These are phyloP conservation scores for Eulithis prunata DNA, from an alignment of 2,888 invertebrate species.

Conservation along the genomic window DNA sequence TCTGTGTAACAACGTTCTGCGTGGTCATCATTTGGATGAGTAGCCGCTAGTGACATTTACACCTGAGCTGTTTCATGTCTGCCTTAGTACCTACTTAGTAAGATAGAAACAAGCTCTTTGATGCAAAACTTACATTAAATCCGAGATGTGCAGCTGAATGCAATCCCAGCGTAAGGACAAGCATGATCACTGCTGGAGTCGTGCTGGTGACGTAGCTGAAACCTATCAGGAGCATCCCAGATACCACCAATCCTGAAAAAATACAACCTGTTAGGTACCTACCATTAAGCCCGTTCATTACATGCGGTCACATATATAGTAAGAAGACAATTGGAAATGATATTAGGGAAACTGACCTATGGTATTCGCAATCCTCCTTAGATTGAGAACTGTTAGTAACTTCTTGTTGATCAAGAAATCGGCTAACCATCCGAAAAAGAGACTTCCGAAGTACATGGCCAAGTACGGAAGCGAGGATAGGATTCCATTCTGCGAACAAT, in stretches of 20 bases:
- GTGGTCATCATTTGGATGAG: too few relatives aligned
- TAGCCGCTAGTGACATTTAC: too few relatives aligned
- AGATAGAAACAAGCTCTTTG: too few relatives aligned
- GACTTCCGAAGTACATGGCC: slow-evolving; percentile 74
- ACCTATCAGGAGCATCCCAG: slow-evolving; percentile 72
- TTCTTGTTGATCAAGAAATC: slow-evolving; percentile 58
- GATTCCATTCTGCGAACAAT: slow-evolving; percentile 70
- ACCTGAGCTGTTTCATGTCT: too few relatives aligned
- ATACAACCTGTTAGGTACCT: too few relatives aligned
- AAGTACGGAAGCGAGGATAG: slow-evolving; percentile 81
- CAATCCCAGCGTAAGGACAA: slow-evolving; percentile 83
- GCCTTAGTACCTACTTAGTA: too few relatives aligned
- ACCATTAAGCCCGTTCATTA: too few relatives aligned
- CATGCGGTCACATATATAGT: too few relatives aligned
- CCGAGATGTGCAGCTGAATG: slow-evolving; percentile 87
- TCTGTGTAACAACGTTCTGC: too few relatives aligned
- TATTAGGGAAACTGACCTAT: slow-evolving; percentile 61
- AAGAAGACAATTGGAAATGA: too few relatives aligned
- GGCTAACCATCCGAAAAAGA: slow-evolving; percentile 59
- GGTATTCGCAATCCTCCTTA: slow-evolving; percentile 68
- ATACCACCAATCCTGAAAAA: slow-evolving; percentile 57
- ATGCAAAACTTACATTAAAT: slow-evolving; percentile 75
- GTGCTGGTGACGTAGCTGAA: slow-evolving; percentile 71
- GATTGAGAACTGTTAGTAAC: slow-evolving; percentile 57
- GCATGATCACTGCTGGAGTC: slow-evolving; percentile 73